A percentile compares a stretch with the other conserved stretches of the same genome.
phyloP scores from a whole-genome alignment of 2,888 invertebrate genomes.

The Amiota communis region DNA sequence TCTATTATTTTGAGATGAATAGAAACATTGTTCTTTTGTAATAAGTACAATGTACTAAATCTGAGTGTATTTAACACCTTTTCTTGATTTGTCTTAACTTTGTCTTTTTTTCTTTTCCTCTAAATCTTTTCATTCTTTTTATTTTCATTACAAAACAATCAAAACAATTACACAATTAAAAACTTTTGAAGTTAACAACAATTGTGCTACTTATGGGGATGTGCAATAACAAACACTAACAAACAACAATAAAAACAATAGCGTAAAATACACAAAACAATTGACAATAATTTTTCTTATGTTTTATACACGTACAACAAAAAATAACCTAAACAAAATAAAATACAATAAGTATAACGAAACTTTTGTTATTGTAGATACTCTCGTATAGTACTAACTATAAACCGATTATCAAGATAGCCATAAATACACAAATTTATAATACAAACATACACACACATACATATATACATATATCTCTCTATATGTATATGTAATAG shows the following conservation, averaged over 20 bases:
- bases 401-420: conserved; percentile 55
- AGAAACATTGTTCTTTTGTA: no score
- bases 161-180: conserved; percentile 59
- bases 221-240: conserved; percentile 25
- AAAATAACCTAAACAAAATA: neutral
- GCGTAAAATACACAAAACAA: conserved; percentile 39
- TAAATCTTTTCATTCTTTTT: no score
- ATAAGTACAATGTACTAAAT: no score
- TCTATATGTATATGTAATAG: conserved; percentile 25
- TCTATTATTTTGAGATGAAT: no score
- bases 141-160: neutral
- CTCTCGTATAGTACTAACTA: conserved; percentile 58
- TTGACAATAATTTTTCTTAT: conserved; percentile 58
- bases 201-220: neutral
- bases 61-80: no score
- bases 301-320: neutral
- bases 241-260: conserved; percentile 20
- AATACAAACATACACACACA: neutral
- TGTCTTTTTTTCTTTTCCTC: no score
- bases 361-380: neutral
- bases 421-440: conserved; percentile 37
- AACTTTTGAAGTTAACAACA: conserved; percentile 29
- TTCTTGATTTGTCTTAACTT: no score
- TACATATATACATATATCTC: neutral
- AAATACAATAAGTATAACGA: no score